phyloP scores from a whole-genome alignment of 2,797 vertebrate species.

The Aeoliscus strigatus region DNA sequence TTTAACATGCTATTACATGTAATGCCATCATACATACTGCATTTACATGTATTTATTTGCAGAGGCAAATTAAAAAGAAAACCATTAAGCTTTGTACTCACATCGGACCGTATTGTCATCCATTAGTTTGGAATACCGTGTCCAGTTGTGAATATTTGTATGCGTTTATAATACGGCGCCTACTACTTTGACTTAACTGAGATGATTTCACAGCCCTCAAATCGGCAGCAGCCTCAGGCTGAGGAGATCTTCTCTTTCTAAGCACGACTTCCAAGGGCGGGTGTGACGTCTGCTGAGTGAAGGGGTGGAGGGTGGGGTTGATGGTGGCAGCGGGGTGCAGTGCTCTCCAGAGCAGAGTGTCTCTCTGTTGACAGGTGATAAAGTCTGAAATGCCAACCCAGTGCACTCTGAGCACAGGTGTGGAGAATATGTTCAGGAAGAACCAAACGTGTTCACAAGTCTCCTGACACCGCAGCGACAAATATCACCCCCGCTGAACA shows the following conservation, averaged over 20 bases:
- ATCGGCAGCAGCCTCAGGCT: slow-evolving; percentile 28
- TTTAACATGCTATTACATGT: too few relatives aligned
- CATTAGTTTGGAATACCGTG: too few relatives aligned
- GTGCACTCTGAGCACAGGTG: slow-evolving; percentile 49
- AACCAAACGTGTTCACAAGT: slow-evolving; percentile 50
- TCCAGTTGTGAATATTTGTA: too few relatives aligned
- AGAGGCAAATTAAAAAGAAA: too few relatives aligned
- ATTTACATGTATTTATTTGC: too few relatives aligned
- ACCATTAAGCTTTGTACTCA: too few relatives aligned
- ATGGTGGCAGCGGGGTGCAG: slow-evolving; percentile 1
- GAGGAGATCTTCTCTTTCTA: slow-evolving; percentile 27
- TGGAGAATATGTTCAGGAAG: slow-evolving; percentile 59
- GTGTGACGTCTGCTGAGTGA: slow-evolving; percentile 17
- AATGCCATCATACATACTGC: too few relatives aligned
- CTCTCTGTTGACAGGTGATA: slow-evolving; percentile 63
- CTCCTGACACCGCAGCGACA: slow-evolving; percentile 35
- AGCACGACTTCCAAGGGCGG: slow-evolving; percentile 36
- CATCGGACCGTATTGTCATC: too few relatives aligned
- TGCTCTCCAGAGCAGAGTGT: slow-evolving; percentile 37
- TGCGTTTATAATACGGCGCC: too few relatives aligned
- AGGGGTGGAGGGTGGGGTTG: neutral
- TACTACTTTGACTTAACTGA: slow-evolving; percentile 26
- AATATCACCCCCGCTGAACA: slow-evolving; percentile 19
- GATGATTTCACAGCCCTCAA: slow-evolving; percentile 21
- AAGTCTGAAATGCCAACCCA: slow-evolving; percentile 60